Conservation (phyloP, 2,888 invertebrate genomes). For the Chloroclystis v-ata region DNA sequence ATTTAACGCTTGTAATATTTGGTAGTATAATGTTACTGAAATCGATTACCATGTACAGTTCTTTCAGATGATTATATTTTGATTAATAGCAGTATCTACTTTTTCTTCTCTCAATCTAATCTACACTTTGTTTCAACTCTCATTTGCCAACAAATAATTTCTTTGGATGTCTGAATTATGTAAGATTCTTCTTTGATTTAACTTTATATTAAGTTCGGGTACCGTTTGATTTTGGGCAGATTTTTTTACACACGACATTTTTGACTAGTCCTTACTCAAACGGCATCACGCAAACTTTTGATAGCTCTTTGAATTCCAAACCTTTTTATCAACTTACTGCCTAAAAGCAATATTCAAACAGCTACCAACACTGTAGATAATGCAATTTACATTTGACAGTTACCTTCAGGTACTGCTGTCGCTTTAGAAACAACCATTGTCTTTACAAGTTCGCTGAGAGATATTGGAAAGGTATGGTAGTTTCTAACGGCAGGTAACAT, state of each 20-base stretch:
- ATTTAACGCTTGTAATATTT: slow-evolving; percentile 52
- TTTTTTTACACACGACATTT: slow-evolving; percentile 21
- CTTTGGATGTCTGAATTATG: slow-evolving; percentile 65
- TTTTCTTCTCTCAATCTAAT: slow-evolving; percentile 44
- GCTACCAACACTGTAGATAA: slow-evolving; percentile 52
- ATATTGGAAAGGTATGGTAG: slow-evolving; percentile 34
- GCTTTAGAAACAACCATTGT: slow-evolving; percentile 40
- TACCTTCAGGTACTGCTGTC: slow-evolving; percentile 41
- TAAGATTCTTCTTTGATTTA: slow-evolving; percentile 56
- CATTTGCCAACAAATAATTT: slow-evolving; percentile 65
- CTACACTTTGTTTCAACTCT: slow-evolving; percentile 59
- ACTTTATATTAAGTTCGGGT: slow-evolving; percentile 33
- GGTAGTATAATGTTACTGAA: slow-evolving; percentile 50
- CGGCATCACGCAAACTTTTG: slow-evolving; percentile 38
- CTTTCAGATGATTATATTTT: slow-evolving; percentile 32
- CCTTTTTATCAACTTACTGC: background rate
- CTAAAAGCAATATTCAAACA: slow-evolving; percentile 32
- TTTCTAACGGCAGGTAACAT: slow-evolving; percentile 48
- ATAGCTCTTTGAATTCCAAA: slow-evolving; percentile 40
- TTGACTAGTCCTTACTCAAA: slow-evolving; percentile 39
- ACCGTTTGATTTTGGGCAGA: slow-evolving; percentile 42
- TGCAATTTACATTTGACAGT: slow-evolving; percentile 47
- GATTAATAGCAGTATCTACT: slow-evolving; percentile 25
- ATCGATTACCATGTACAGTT: slow-evolving; percentile 44
- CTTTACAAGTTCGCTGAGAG: slow-evolving; percentile 11